Evolutionary conservation across 35 echinoderm and acorn worm genomes (phyloP), one percentile per base, ranked within the genome.

Genomic region (Ptychodera flava): DNA sequence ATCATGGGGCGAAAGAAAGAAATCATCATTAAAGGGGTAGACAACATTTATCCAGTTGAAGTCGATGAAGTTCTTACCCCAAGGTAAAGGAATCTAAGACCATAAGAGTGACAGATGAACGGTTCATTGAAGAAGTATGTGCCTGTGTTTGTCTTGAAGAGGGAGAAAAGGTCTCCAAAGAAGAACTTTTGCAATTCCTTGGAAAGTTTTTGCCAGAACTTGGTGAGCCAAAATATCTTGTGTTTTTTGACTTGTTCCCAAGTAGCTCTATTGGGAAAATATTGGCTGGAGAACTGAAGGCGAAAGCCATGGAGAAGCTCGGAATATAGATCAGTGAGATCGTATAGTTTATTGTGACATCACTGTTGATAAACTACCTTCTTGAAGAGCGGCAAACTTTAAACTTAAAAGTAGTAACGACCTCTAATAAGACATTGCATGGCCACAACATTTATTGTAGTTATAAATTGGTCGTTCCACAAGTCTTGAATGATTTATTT

Each of bases 1-100:
- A 93, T 97, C 29, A 90, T 88, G 16, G 95, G 95, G n/a, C 35
- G 95, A n/a, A n/a, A n/a, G n/a, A 97, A 97, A 77, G 95, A 97
- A 35, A 77, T 97, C 53, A 93, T 97, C 16, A 97, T 97, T 32
- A 82, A 92, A 79, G 95, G 95, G 32, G 95, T 91, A 37, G 92
- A 93, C 64, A 97, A 97, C 75, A 87, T 97, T n/a, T n/a, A n/a
- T n/a, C n/a, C n/a, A n/a, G 86, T 87, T 28, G 95, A 97, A 85
- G 86, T 97, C 85, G 95, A 97, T 78, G 83, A 93, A 38, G 91
- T 97, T 35, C 87, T 97, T 33, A 97, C 37, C 95, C 95, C 30
- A 97, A 97, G 77, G 83, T 97, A 89, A 92, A 89, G 81, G 86
- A 93, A 38, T 87, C 86, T 12, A 92, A 97, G 95, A 92, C 93